These are phyloP conservation scores for Hemicrepidius hirtus DNA, from an alignment of 2,888 invertebrate genomes.

Conservation along the genomic window DNA sequence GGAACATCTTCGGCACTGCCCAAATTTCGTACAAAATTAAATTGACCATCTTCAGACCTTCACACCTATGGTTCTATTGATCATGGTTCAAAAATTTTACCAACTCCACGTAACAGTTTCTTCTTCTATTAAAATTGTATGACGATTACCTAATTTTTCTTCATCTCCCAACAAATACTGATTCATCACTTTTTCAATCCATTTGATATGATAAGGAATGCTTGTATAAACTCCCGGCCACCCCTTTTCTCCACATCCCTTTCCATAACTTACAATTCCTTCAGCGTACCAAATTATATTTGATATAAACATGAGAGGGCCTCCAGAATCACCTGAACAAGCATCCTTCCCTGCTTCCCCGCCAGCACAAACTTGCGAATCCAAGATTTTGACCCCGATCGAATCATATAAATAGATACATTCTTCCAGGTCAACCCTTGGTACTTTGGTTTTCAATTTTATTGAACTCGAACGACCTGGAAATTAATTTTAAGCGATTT, in stretches of 20 bases:
- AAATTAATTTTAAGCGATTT: constrained; percentile 33
- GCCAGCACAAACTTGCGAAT: constrained; percentile 83
- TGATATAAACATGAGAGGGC: constrained; percentile 80
- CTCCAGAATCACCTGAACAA: constrained; percentile 88
- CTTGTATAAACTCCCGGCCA: constrained; percentile 84
- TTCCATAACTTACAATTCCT: no score
- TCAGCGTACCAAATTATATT: constrained; percentile 71
- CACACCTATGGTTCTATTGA: no score
- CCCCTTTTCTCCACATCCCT: constrained; percentile 70
- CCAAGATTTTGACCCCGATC: constrained; percentile 73
- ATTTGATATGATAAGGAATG: constrained; percentile 73
- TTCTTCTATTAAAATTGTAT: no score
- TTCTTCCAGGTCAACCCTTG: constrained; percentile 73
- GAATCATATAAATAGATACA: constrained; percentile 74
- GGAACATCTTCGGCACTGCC: no score
- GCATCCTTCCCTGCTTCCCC: constrained; percentile 81
- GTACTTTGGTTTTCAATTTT: constrained; percentile 79
- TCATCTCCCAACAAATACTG: no score
- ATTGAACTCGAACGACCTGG: constrained; percentile 67
- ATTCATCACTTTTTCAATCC: no score
- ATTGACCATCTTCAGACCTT: no score
- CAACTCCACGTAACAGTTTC: no score
- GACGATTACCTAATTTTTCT: no score
- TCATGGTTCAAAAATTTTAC: no score
- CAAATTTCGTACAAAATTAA: no score